Evolutionary conservation across 37 sponge, comb jelly and placozoan species (phyloP), one percentile per base, ranked within the genome.

Genomic region (Diacarnus erythraeanus): DNA sequence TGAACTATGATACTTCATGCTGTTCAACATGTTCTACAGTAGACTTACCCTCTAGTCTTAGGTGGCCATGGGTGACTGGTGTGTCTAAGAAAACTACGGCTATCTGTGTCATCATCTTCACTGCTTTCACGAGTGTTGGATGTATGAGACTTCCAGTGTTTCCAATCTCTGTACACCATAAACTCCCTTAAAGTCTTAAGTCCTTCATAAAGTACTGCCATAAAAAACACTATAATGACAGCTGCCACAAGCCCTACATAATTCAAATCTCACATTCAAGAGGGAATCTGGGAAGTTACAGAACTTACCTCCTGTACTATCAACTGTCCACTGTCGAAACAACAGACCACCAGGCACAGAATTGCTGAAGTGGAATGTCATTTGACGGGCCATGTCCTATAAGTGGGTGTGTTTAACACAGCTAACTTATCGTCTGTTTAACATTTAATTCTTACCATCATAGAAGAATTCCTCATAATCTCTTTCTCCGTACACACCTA

Each of bases 131-230:
- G 33, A 29, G 23, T 4, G 20, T 10, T 5, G 18, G 44, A n/a
- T n/a, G n/a, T 68, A 27, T 81, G 23, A 5, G 15, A 1, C 38
- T 72, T 74, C 36, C 31, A 83, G 2, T 47, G 69, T 31, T 59
- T 78, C 29, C 30, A n/a, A 58, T 78, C 79, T 42, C n/a, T 40
- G 54, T 67, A 80, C 37, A 80, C 60, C 30, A 90, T 57, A 44
- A 42, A 81, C 78, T 90, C 91, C 2, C 91, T 38, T 0, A 91
- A 57, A 6, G 78, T 75, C 75, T 86, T 86, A 36, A 91, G 73
- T 2, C 84, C 91, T 69, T 91, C 91, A 64, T 82, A 86, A 29
- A 91, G 57, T 1, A 86, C 35, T 2, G 91, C 91, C 30, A 77
- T 22, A 12, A 86, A 10, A 72, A 86, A 82, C 57, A 71, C 59